phyloP scores from a whole-genome alignment of 2,113 vertebrate genomes.

The Gila orcuttii region DNA sequence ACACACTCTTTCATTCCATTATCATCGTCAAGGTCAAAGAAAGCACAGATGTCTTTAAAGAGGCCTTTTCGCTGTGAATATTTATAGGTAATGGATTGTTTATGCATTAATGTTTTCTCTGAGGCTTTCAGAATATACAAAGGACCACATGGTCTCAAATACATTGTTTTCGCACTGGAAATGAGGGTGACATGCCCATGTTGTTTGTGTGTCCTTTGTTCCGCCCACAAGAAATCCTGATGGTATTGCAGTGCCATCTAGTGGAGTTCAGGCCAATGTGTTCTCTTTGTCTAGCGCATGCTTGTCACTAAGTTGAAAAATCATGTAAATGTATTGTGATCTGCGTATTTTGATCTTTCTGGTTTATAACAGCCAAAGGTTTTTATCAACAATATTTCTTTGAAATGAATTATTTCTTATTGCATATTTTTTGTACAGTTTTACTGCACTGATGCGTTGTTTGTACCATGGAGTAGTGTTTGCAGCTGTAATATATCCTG shows the following conservation, averaged over 20 bases:
- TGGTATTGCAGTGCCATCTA: conserved; percentile 52
- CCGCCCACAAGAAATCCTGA: background rate
- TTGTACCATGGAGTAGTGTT: background rate
- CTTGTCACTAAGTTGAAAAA: conserved; percentile 4
- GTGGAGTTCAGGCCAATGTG: conserved; percentile 37
- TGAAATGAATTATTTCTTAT: no score
- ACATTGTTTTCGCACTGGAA: background rate
- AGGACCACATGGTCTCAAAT: background rate
- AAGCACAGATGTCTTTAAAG: background rate
- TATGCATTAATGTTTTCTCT: background rate
- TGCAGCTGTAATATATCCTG: background rate
- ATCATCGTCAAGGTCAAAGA: background rate
- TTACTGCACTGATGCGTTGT: background rate
- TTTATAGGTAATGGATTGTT: background rate
- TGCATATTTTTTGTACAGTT: background rate
- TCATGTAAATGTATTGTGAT: background rate
- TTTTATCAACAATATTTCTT: no score
- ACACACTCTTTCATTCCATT: background rate
- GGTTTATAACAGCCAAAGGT: no score
- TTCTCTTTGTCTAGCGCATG: conserved; percentile 33
- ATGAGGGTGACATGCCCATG: conserved; percentile 23
- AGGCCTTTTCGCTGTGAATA: background rate
- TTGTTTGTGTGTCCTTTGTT: conserved; percentile 30
- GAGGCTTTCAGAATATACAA: background rate
- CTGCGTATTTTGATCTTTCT: background rate